Evolutionary conservation across 1,140 invertebrate species (phyloP), one percentile per base, ranked within the genome.

Genomic region (Caenorhabditis tropicalis): DNA sequence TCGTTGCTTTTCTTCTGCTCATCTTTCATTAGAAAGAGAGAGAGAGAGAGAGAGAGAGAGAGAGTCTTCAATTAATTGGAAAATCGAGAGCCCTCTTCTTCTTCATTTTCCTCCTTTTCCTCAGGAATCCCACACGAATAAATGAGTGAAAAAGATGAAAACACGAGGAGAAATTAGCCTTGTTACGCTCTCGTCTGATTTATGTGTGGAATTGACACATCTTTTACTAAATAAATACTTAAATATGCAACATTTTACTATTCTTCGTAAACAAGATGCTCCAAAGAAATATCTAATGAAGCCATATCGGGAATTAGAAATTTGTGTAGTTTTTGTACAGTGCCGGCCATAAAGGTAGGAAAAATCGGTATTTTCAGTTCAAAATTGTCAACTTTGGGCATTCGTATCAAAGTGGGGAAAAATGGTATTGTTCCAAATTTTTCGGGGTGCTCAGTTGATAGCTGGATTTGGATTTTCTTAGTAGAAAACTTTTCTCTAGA

Each of bases 1-100:
- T 56, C 29, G 53, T n/a, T 12, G 5, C 5, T 51, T 33, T 29
- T 16, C 53, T 65, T 15, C 58, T 74, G 65, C 65, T 74, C 65
- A 74, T 74, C 65, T 74, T 74, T 74, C 65, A 74, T 74, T 36
- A 74, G 21, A 5, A n/a, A n/a, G n/a, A n/a, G n/a, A n/a, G n/a
- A n/a, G n/a, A n/a, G n/a, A n/a, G n/a, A n/a, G n/a, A n/a, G n/a
- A n/a, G n/a, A n/a, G n/a, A n/a, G n/a, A 21, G 58, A 51, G n/a
- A 43, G 49, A 5, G 36, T 31, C 36, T 74, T 36, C 65, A 74
- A 74, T 74, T 74, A 74, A 74, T 74, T 74, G 65, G 65, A 74
- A 74, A 74, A 74, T 74, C 65, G 65, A 74, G 65, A 65, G 58
- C 58, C 33, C 21, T n/a, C 21, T 36, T 36, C 33, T 16, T 36